These are phyloP conservation scores for Dicranocentrus wangi DNA, from an alignment of 2,888 invertebrate genomes.

Conservation along the genomic window DNA sequence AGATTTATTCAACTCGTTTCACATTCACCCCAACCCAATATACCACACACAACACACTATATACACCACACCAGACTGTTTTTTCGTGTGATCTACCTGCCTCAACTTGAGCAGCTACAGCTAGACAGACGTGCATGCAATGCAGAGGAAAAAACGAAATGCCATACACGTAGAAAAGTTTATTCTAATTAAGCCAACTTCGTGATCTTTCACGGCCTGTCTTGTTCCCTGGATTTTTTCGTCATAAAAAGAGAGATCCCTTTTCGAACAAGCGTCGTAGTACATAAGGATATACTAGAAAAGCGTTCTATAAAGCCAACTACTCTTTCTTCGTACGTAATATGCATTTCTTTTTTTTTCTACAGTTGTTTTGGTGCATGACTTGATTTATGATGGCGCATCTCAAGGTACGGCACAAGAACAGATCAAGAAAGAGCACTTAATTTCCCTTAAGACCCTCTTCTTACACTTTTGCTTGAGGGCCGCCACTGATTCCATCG, in stretches of 20 bases:
- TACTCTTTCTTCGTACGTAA: conserved; percentile 24
- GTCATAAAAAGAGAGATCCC: conserved; percentile 25
- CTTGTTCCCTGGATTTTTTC: conserved; percentile 52
- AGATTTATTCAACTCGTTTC: background rate
- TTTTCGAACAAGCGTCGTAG: conserved; percentile 1
- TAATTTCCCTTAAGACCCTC: conserved; percentile 62
- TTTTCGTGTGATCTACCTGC: conserved; percentile 44
- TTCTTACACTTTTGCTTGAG: conserved; percentile 52
- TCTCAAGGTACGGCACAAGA: conserved; percentile 48
- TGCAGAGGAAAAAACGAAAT: conserved; percentile 25
- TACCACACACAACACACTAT: background rate
- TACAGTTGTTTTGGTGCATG: conserved; percentile 54
- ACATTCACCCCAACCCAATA: background rate
- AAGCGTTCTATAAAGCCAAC: too few species aligned
- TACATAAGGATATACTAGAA: too few species aligned
- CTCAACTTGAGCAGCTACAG: background rate
- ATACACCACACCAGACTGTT: background rate
- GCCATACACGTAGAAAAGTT: conserved; percentile 59
- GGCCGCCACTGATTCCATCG: conserved; percentile 53
- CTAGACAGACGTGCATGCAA: conserved; percentile 6
- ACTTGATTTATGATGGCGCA: conserved; percentile 59
- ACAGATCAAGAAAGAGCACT: conserved; percentile 59
- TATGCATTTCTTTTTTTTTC: conserved; percentile 37
- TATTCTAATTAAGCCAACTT: conserved; percentile 63
- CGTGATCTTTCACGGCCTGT: conserved; percentile 61